A percentile compares a stretch with the other conserved stretches of the same genome.
These are phyloP conservation scores for Suillia variegata DNA, from an alignment of 2,888 invertebrate genomes.

Conservation along the genomic window DNA sequence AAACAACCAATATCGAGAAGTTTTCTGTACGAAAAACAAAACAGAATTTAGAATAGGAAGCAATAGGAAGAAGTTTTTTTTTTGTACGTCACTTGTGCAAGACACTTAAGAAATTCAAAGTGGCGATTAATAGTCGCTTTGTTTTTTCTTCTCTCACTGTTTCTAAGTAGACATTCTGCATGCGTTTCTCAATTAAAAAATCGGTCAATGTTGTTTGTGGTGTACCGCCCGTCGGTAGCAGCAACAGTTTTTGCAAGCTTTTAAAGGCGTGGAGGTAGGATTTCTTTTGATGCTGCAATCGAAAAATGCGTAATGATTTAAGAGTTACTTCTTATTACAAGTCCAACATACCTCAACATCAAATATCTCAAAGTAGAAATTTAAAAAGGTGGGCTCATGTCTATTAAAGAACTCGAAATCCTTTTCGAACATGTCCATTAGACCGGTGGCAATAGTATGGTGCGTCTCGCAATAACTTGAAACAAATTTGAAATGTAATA, in stretches of 20 bases:
- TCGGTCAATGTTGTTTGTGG: conserved; percentile 14
- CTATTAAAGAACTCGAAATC: conserved; percentile 28
- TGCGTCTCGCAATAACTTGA: conserved; percentile 26
- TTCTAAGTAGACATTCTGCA: conserved; percentile 19
- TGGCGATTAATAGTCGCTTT: conserved; percentile 15
- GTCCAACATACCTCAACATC: conserved; percentile 18
- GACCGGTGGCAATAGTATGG: conserved; percentile 15
- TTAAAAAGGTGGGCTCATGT: neutral
- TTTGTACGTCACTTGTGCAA: conserved; percentile 28
- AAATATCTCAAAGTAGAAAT: conserved; percentile 27
- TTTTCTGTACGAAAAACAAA: conserved; percentile 23
- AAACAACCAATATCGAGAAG: conserved; percentile 29
- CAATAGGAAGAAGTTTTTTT: too few species aligned
- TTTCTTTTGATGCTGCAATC: neutral
- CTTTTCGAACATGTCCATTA: conserved; percentile 18
- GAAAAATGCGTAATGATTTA: neutral
- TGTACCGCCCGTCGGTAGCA: neutral
- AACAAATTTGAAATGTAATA: too few species aligned
- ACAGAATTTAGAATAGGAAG: neutral
- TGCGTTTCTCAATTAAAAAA: conserved; percentile 14
- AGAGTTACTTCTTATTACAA: neutral
- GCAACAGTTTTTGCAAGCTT: conserved; percentile 10
- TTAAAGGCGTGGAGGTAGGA: conserved; percentile 5
- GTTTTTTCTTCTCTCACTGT: conserved; percentile 4
- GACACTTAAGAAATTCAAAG: conserved; percentile 24